These are phyloP conservation scores for Dasyprocta punctata DNA, from an alignment of 2,113 vertebrate genomes.

Conservation along the genomic window DNA sequence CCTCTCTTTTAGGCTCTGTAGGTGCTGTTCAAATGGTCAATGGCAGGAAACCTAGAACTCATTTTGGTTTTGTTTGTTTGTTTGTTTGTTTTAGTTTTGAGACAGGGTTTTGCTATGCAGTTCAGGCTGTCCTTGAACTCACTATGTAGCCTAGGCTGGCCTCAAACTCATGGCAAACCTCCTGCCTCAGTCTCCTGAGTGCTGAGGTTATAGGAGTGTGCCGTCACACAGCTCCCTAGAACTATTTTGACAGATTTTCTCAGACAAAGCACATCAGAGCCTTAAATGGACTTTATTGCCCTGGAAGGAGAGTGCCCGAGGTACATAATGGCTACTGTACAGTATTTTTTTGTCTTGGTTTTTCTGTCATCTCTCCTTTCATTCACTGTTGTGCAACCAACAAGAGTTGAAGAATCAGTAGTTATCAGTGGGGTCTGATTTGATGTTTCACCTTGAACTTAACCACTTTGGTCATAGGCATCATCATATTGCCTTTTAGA, in stretches of 20 bases:
- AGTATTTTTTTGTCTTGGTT: not conserved
- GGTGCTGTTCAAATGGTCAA: not conserved
- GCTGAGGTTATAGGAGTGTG: not conserved
- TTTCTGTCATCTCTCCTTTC: not conserved
- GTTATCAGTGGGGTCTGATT: not conserved
- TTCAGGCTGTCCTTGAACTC: not conserved
- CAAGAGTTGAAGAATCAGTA: not conserved
- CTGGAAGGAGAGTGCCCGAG: not conserved
- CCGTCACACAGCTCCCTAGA: not conserved
- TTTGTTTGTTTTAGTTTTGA: not conserved
- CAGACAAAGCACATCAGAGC: not conserved
- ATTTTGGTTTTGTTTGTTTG: not conserved
- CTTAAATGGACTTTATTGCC: not conserved
- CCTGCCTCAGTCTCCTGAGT: not conserved
- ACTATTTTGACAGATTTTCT: not conserved
- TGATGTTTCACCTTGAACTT: conserved; percentile 18
- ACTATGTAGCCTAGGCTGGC: not conserved
- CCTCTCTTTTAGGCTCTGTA: not conserved
- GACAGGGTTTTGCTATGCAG: not conserved
- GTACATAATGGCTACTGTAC: not conserved
- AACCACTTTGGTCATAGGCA: not conserved
- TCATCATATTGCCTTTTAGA: not conserved
- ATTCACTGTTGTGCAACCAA: not conserved
- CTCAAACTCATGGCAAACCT: not conserved
- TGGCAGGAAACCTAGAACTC: not conserved